Evolutionary conservation across 2,888 invertebrate genomes (phyloP), one percentile per base, ranked within the genome.

Genomic region (Zonitis immaculata): DNA sequence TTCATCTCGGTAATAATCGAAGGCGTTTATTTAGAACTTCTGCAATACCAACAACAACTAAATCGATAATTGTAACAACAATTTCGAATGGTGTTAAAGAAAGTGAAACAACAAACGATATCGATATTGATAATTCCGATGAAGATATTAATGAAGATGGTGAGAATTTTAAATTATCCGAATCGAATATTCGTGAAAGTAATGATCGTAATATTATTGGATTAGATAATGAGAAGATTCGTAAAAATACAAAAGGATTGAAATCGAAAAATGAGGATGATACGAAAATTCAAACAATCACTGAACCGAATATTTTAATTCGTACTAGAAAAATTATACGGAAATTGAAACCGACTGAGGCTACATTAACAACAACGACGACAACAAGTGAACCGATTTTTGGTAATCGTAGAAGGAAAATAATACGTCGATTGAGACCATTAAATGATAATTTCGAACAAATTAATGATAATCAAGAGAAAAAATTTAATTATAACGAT

Each of bases 161-260:
- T 26, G 76, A 76, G 62, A 74, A 76, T 53, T 76, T 77, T 47
- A 76, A 75, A 60, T 61, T 76, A 30, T 76, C 77, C 0, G 76
- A 76, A 61, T 74, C 74, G 16, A 76, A 73, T 56, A 75, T 76
- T 25, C 63, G 74, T 49, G 76, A 76, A 66, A 73, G 71, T 51
- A 76, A 71, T 52, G 70, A 73, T 18, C 52, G 39, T 18, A 56
- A 61, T 42, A 53, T 64, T 30, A 58, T 54, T 6, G 51, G 18
- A 11, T 6, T 51, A 26, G 54, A 53, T 39, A 59, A 59, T 35
- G 55, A 52, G 14, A 60, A 59, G 39, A 49, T 35, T 35, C 25
- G 32, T 2, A 47, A 42, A 27, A 52, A 20, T 5, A 42, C 45
- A 2, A 56, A 56, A 53, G 14, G 52, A 22, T 44, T 53, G 9